These are phyloP conservation scores for Andrena bucephala DNA, from an alignment of 2,888 invertebrate genomes.

Conservation along the genomic window DNA sequence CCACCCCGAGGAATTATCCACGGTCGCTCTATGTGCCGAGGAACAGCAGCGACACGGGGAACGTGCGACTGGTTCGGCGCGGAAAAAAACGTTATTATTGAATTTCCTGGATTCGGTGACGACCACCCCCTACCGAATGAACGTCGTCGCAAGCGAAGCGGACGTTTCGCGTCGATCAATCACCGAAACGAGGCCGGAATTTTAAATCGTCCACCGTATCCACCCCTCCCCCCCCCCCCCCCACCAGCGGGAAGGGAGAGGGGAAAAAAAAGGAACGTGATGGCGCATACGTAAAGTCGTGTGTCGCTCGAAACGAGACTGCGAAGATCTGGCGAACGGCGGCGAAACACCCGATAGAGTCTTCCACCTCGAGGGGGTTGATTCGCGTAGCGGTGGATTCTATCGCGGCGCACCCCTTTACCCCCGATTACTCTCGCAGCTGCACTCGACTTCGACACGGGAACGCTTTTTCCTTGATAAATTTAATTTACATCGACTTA, in stretches of 20 bases:
- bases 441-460: conserved; percentile 63
- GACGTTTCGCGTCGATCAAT: conserved; percentile 58
- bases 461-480: conserved; percentile 73
- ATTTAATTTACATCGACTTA: conserved; percentile 71
- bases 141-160: conserved; percentile 44
- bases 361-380: conserved; percentile 6
- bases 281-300: conserved; percentile 35
- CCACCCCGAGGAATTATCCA: conserved; percentile 24
- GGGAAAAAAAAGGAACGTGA: conserved; percentile 16
- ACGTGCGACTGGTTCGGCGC: conserved; percentile 6
- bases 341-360: conserved; percentile 34
- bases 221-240: no score
- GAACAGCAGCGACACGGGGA: neutral
- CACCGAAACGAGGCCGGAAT: conserved; percentile 50
- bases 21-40: neutral
- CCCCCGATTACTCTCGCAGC: conserved; percentile 56
- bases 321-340: conserved; percentile 13
- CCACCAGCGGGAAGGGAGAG: neutral
- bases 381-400: conserved; percentile 33
- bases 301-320: conserved; percentile 7
- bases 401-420: conserved; percentile 42
- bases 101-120: conserved; percentile 44
- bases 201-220: conserved; percentile 28
- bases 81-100: conserved; percentile 38
- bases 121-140: conserved; percentile 43